phyloP scores from a whole-genome alignment of 2,797 vertebrate species.

The Acipenser transmontanus region DNA sequence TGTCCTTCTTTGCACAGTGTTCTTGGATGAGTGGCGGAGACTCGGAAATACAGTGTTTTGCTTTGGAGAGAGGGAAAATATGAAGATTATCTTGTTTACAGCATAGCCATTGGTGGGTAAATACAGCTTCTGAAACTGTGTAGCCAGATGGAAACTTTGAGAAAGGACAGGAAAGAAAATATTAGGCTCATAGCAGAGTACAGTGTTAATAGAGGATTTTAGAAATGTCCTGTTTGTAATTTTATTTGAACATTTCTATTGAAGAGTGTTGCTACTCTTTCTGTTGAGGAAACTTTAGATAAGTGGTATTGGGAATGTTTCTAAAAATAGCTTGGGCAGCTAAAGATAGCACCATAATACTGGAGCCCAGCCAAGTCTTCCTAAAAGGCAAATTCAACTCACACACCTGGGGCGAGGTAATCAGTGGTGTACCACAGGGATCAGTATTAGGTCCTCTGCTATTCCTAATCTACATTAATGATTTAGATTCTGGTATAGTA shows the following conservation, averaged over 20 bases:
- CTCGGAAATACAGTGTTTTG: conserved; percentile 29
- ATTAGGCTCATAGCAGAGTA: conserved; percentile 18
- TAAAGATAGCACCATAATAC: too few species aligned
- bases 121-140: conserved; percentile 44
- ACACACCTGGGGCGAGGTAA: too few species aligned
- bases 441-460: too few species aligned
- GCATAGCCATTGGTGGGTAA: conserved; percentile 39
- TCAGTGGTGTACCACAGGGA: too few species aligned
- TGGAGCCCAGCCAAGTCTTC: too few species aligned
- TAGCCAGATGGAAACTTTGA: conserved; percentile 23
- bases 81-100: conserved; percentile 45
- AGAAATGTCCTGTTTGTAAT: conserved; percentile 22
- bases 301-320: too few species aligned
- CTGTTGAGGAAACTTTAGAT: too few species aligned
- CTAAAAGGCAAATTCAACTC: too few species aligned
- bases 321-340: too few species aligned
- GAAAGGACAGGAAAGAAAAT: conserved; percentile 31
- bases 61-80: conserved; percentile 47
- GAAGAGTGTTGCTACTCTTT: too few species aligned
- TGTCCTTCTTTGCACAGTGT: not conserved
- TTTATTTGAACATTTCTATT: conserved; percentile 1
- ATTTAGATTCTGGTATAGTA: too few species aligned
- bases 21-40: not conserved
- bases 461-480: too few species aligned
- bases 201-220: conserved; percentile 7